Conservation (phyloP, 2,888 invertebrate species). For the Eristalinus aeneus region DNA sequence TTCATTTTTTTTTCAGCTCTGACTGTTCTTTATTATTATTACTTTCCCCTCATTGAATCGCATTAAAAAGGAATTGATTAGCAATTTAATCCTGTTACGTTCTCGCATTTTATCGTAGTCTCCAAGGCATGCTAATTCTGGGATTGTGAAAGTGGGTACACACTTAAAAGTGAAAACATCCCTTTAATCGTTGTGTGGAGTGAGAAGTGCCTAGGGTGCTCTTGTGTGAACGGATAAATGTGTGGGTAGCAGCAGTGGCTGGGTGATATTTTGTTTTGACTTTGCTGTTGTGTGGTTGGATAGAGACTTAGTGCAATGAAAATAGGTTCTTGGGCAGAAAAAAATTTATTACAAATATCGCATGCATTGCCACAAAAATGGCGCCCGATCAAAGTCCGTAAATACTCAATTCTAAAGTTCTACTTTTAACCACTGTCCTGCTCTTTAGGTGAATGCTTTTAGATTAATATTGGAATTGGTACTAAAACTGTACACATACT, state of each 20-base stretch:
- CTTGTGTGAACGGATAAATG: not conserved
- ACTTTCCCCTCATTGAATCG: slow-evolving; percentile 59
- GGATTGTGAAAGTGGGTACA: slow-evolving; percentile 43
- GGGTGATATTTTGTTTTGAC: not conserved
- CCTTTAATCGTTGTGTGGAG: slow-evolving; percentile 48
- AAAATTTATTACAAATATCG: too few relatives aligned
- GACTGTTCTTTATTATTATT: slow-evolving; percentile 57
- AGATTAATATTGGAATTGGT: too few relatives aligned
- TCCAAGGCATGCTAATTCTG: slow-evolving; percentile 48
- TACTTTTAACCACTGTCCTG: too few relatives aligned
- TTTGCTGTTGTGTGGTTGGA: not conserved
- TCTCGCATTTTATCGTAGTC: slow-evolving; percentile 34
- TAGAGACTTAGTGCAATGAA: not conserved
- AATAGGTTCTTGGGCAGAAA: too few relatives aligned
- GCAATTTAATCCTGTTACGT: slow-evolving; percentile 63
- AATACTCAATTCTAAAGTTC: too few relatives aligned
- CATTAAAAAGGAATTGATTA: slow-evolving; percentile 65
- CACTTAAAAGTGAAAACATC: slow-evolving; percentile 63
- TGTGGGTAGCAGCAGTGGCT: not conserved
- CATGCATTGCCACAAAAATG: too few relatives aligned
- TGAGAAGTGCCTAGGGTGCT: not conserved
- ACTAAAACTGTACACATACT: too few relatives aligned
- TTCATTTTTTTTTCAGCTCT: not conserved
- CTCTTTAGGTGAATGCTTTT: too few relatives aligned
- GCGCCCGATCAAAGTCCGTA: too few relatives aligned